Percentiles rank a stretch among this genome's conserved stretches.
These are phyloP conservation scores for Isurus oxyrinchus DNA, from an alignment of 2,113 vertebrate genomes.

Conservation along the genomic window DNA sequence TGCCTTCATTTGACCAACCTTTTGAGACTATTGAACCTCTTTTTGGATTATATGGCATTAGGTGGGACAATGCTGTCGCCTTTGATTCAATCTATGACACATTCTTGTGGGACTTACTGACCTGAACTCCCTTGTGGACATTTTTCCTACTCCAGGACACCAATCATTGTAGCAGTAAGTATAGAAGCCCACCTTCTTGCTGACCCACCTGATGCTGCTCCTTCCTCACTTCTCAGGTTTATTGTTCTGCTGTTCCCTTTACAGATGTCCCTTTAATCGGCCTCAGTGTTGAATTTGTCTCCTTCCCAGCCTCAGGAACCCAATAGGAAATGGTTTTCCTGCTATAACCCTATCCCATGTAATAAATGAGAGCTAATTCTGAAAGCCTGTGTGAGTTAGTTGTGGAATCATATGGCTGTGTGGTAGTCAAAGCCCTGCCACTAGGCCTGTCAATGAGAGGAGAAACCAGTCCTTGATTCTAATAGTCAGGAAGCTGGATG, in stretches of 20 bases:
- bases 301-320: neutral
- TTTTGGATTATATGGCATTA: neutral
- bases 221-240: neutral
- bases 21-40: neutral
- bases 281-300: neutral
- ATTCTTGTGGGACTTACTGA: neutral
- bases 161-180: neutral
- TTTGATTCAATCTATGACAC: too few relatives aligned
- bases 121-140: neutral
- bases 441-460: neutral
- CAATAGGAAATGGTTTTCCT: neutral
- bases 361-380: neutral
- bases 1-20: neutral
- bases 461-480: neutral
- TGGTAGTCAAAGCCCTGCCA: neutral
- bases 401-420: neutral
- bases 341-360: neutral
- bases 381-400: neutral
- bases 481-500: neutral
- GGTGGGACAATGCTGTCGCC: neutral
- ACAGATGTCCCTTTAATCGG: neutral
- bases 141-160: neutral
- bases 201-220: neutral
- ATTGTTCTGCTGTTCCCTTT: neutral
- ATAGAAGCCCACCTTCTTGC: neutral